A percentile compares a stretch with the other conserved stretches of the same genome.
phyloP scores from a whole-genome alignment of 1,140 invertebrate species.

The Cephus cinctus region DNA sequence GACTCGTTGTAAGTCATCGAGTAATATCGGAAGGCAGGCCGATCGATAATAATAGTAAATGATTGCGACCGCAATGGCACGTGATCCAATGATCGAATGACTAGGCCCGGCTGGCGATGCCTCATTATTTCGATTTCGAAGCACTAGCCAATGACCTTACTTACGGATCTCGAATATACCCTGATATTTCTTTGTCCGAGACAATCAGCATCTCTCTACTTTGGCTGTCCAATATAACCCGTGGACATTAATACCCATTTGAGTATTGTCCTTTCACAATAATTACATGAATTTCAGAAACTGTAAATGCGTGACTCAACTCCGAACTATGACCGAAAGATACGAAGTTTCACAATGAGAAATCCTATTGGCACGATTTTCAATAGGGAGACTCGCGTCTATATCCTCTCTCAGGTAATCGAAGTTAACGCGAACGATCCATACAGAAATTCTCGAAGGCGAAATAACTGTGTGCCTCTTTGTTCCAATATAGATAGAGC shows the following conservation, averaged over 20 bases:
- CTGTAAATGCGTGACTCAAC: constrained; percentile 9
- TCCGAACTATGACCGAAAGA: constrained; percentile 2
- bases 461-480: constrained; percentile 23
- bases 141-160: constrained; percentile 43
- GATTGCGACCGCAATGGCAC: constrained; percentile 50
- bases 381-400: not conserved
- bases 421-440: not conserved
- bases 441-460: not conserved
- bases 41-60: constrained; percentile 49
- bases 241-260: constrained; percentile 5
- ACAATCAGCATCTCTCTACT: constrained; percentile 27
- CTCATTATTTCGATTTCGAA: constrained; percentile 51
- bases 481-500: constrained; percentile 30
- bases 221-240: constrained; percentile 15
- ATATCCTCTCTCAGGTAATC: not conserved
- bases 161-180: constrained; percentile 33
- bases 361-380: not conserved
- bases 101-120: constrained; percentile 46
- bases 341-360: not conserved
- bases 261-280: constrained; percentile 9
- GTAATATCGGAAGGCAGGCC: not conserved
- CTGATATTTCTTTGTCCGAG: constrained; percentile 32
- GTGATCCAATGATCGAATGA: constrained; percentile 52
- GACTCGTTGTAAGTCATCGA: not conserved
- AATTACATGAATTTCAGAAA: constrained; percentile 13